These are phyloP conservation scores for Eupithecia dodoneata DNA, from an alignment of 2,888 invertebrate genomes.

Conservation along the genomic window DNA sequence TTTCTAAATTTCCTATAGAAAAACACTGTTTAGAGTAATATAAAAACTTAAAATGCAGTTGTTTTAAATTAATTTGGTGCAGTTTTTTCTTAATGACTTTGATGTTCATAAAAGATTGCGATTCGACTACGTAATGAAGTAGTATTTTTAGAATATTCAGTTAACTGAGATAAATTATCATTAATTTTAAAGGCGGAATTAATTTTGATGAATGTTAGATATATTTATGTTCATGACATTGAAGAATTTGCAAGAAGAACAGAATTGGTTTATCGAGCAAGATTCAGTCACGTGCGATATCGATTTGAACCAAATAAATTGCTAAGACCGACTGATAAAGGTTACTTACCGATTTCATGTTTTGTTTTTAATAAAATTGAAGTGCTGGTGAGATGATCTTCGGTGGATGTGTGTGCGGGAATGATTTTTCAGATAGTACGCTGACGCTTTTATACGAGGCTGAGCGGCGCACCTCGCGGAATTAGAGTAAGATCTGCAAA, in stretches of 20 bases:
- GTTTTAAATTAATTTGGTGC: neutral
- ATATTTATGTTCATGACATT: neutral
- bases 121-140: neutral
- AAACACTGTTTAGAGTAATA: neutral
- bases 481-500: conserved; percentile 69
- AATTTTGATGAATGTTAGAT: neutral
- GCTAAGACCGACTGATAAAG: conserved; percentile 25
- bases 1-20: neutral
- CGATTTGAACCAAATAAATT: conserved; percentile 25
- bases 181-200: neutral
- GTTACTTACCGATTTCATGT: conserved; percentile 80
- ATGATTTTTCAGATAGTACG: conserved; percentile 80
- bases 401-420: conserved; percentile 75
- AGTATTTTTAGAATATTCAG: neutral
- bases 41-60: neutral
- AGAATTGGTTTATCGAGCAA: conserved; percentile 1
- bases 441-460: conserved; percentile 74
- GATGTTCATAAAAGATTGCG: neutral
- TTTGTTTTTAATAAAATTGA: conserved; percentile 53
- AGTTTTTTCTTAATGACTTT: neutral
- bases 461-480: conserved; percentile 69
- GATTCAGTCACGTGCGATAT: conserved; percentile 10
- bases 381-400: conserved; percentile 64
- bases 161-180: neutral
- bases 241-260: neutral